A percentile compares a stretch with the other conserved stretches of the same genome.
phyloP scores from a whole-genome alignment of 1,140 invertebrate species.

The Sarcophaga peregrina region DNA sequence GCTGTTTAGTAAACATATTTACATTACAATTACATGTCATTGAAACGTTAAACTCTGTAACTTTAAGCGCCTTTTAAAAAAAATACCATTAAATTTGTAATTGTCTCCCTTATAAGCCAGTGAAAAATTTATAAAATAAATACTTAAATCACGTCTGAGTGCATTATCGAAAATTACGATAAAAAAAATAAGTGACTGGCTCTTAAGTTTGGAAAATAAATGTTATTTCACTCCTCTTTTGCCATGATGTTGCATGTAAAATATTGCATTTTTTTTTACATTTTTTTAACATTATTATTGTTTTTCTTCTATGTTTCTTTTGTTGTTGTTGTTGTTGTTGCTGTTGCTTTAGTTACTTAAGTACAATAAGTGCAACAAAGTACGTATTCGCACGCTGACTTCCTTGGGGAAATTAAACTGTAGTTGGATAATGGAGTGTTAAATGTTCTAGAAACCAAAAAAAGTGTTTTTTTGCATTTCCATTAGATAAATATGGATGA shows the following conservation, averaged over 20 bases:
- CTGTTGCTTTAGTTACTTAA: constrained; percentile 6
- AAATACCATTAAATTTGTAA: no score
- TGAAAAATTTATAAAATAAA: no score
- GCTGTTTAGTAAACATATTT: no score
- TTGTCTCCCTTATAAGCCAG: no score
- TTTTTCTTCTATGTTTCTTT: background rate
- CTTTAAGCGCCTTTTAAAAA: no score
- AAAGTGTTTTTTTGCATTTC: background rate
- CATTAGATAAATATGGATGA: constrained; percentile 14
- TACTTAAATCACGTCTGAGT: background rate
- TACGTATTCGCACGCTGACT: background rate
- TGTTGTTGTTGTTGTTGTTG: no score
- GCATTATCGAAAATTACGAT: background rate
- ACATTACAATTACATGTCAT: no score
- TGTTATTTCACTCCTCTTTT: background rate
- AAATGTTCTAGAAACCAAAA: background rate
- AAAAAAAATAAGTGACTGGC: background rate
- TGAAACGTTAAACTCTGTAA: no score
- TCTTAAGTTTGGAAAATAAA: background rate
- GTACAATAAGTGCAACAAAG: background rate
- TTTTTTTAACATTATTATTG: background rate
- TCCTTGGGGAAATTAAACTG: constrained; percentile 12
- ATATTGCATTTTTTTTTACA: no score
- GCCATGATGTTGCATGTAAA: background rate
- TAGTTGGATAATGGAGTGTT: constrained; percentile 12